Evolutionary conservation across 2,113 vertebrate genomes (phyloP), one percentile per base, ranked within the genome.

Genomic region (Buteo buteo): DNA sequence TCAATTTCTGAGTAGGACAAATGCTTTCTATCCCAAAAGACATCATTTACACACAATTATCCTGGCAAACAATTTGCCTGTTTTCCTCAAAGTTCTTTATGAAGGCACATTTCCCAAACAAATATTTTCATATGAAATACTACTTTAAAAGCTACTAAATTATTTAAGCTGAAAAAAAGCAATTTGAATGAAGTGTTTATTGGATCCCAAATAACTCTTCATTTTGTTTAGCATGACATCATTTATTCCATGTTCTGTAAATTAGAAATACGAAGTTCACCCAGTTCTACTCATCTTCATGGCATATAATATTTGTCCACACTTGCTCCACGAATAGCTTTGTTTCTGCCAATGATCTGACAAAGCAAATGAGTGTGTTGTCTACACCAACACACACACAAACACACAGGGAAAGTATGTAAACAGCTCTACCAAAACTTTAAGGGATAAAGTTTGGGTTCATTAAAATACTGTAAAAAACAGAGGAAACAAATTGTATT

Each of bases 291-390:
- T 83, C 22, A 55, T 13, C 25, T 88, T 71, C 31, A 38, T 16
- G 20, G 18, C 64, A 50, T 26, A 24, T 4, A 44, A n/a, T 11
- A 9, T n/a, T 47, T 88, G 29, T 26, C n/a, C 17, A 42, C 9
- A 6, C 13, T 42, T 78, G 25, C 36, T 50, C 32, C 3, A 1
- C 0, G 0, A 88, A 25, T 1, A 36, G 25, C 16, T 92, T 64
- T 76, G 15, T 42, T 93, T 77, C 72, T 49, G 20, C n/a, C 77
- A 28, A 11, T 22, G 34, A 24, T 17, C 54, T 32, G 44, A 36
- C 44, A 57, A 65, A 50, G 29, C 14, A n/a, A 40, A 25, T 3
- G 31, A 47, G 12, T 10, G 11, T 1, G 0, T 7, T 34, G 31
- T 16, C 50, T 52, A 45, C 11, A 28, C 21, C 54, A 50, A 64